Evolutionary conservation across 1,140 invertebrate genomes (phyloP).

Genomic region (Orchestia grillus): DNA sequence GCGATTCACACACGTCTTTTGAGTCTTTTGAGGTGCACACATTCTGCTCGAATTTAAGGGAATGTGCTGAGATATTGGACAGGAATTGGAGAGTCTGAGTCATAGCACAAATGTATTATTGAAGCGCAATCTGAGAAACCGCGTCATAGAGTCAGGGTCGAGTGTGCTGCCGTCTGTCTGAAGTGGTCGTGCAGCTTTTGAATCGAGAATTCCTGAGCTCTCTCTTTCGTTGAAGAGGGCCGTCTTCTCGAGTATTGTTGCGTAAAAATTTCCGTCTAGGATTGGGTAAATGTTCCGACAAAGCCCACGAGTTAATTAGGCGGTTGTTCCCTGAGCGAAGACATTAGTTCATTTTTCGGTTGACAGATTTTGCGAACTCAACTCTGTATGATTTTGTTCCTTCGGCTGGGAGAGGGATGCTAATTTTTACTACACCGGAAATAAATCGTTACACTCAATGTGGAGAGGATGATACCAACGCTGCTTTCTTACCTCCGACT

Average conservation of each 20-base stretch:
- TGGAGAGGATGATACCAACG: no score
- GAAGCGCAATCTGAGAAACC: neutral
- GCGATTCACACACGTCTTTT: no score
- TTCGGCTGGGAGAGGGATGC: neutral
- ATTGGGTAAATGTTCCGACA: neutral
- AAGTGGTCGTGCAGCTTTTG: constrained; percentile 18
- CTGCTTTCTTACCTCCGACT: no score
- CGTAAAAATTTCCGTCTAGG: neutral
- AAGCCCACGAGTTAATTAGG: neutral
- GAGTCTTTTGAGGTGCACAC: no score
- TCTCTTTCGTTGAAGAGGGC: constrained; percentile 21
- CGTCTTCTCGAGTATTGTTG: neutral
- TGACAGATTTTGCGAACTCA: neutral
- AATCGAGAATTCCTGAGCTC: constrained; percentile 32
- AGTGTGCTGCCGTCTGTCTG: neutral
- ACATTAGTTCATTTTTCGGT: neutral
- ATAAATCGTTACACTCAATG: neutral
- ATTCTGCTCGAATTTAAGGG: no score
- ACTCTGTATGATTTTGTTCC: neutral
- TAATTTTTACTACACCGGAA: neutral
- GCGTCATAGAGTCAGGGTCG: neutral
- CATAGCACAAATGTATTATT: neutral
- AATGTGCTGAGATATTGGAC: neutral
- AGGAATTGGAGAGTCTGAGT: neutral
- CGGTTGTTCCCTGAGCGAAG: neutral